These are phyloP conservation scores for Penaeus monodon DNA, from an alignment of 2,888 invertebrate species.

Conservation along the genomic window DNA sequence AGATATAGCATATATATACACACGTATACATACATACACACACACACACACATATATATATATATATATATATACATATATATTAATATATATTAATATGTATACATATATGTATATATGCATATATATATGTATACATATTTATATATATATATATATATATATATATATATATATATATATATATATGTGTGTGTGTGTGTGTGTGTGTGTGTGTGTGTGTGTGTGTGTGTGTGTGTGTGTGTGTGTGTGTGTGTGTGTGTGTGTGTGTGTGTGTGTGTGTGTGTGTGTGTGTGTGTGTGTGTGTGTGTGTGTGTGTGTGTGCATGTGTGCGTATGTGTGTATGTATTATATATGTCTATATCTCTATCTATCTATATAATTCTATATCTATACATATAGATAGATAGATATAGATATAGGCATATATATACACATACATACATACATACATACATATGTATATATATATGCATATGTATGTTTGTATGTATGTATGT, in stretches of 20 bases:
- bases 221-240: neutral
- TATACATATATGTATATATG: neutral
- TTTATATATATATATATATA: neutral
- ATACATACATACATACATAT: neutral
- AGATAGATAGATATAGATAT: neutral
- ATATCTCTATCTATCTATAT: neutral
- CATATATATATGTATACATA: neutral
- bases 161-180: too few species aligned
- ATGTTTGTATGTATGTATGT: neutral
- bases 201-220: neutral
- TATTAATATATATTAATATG: too few species aligned
- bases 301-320: too few species aligned
- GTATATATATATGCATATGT: neutral
- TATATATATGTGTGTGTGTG: neutral
- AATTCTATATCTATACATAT: too few species aligned
- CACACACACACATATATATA: too few species aligned
- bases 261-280: too few species aligned
- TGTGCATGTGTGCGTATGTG: too few species aligned
- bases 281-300: too few species aligned
- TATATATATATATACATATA: too few species aligned
- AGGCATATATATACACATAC: neutral
- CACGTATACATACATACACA: too few species aligned
- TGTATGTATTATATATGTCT: neutral
- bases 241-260: neutral
- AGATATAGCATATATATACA: too few species aligned